Conservation (phyloP, 2,888 invertebrate genomes). For the Maniola hyperantus region DNA sequence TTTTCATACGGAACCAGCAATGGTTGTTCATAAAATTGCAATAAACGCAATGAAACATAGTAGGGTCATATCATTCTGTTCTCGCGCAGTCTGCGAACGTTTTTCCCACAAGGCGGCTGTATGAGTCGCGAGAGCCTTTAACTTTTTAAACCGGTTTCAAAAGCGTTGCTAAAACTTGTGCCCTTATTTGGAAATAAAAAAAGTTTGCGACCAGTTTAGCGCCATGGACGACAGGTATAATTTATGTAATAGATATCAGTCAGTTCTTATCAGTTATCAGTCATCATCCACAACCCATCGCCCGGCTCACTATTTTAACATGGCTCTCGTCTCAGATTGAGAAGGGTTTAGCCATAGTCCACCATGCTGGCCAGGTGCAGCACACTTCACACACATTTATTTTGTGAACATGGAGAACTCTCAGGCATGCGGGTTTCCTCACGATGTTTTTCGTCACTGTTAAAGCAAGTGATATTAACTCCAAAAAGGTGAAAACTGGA, state of each 20-base stretch:
- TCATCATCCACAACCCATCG: too few relatives aligned
- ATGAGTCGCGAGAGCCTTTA: slow-evolving; percentile 47
- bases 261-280: background rate
- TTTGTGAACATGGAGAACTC: too few relatives aligned
- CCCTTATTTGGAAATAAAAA: slow-evolving; percentile 27
- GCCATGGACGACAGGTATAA: slow-evolving; percentile 37
- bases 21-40: slow-evolving; percentile 29
- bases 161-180: slow-evolving; percentile 43
- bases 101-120: slow-evolving; percentile 66
- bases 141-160: slow-evolving; percentile 57
- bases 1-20: slow-evolving; percentile 39
- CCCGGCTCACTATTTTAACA: background rate
- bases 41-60: slow-evolving; percentile 38
- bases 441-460: too few relatives aligned
- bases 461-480: too few relatives aligned
- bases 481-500: too few relatives aligned
- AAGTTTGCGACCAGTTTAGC: slow-evolving; percentile 20
- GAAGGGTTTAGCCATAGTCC: too few relatives aligned
- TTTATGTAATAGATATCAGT: slow-evolving; percentile 32
- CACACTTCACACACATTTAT: too few relatives aligned
- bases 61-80: slow-evolving; percentile 30
- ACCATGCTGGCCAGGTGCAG: too few relatives aligned
- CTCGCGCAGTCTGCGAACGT: slow-evolving; percentile 64
- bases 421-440: too few relatives aligned
- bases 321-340: background rate